Percentiles rank a stretch among this genome's conserved stretches.
phyloP scores from a whole-genome alignment of 1,140 invertebrate species.

The Dendrolimus punctatus region DNA sequence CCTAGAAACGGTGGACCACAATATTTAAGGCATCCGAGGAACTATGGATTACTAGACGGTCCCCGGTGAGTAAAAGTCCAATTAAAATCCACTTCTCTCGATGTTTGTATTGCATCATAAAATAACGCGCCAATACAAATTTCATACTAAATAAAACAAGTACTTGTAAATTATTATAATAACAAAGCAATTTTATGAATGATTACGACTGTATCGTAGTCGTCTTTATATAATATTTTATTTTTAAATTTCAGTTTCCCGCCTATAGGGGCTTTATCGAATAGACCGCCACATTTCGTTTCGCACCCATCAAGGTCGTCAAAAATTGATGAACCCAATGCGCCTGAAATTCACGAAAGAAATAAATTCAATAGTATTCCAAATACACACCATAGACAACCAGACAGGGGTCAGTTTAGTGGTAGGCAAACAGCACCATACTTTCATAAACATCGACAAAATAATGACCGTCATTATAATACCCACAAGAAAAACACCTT shows the following conservation, averaged over 20 bases:
- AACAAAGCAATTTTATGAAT: background rate
- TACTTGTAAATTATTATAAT: background rate
- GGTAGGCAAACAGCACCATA: no score
- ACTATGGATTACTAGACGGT: constrained; percentile 28
- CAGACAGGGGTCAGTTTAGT: no score
- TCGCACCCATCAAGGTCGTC: constrained; percentile 18
- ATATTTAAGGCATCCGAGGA: constrained; percentile 39
- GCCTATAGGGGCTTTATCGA: constrained; percentile 27
- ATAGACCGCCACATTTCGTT: constrained; percentile 14
- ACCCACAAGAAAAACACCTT: constrained; percentile 12
- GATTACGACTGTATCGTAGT: background rate
- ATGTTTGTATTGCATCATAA: constrained; percentile 16
- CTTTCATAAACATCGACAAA: no score
- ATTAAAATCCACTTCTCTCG: background rate
- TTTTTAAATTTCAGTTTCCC: constrained; percentile 38
- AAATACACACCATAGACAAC: no score
- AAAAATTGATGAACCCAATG: constrained; percentile 14
- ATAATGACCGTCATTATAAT: no score
- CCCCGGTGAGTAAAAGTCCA: constrained; percentile 27
- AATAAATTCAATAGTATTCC: constrained; percentile 25
- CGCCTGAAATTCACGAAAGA: constrained; percentile 22
- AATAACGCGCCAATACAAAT: constrained; percentile 18
- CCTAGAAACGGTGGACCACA: constrained; percentile 41
- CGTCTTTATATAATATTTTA: constrained; percentile 6
- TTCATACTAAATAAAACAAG: constrained; percentile 7